These are phyloP conservation scores for Macroglossus sobrinus DNA, from an alignment of 2,113 vertebrate species.

Conservation along the genomic window DNA sequence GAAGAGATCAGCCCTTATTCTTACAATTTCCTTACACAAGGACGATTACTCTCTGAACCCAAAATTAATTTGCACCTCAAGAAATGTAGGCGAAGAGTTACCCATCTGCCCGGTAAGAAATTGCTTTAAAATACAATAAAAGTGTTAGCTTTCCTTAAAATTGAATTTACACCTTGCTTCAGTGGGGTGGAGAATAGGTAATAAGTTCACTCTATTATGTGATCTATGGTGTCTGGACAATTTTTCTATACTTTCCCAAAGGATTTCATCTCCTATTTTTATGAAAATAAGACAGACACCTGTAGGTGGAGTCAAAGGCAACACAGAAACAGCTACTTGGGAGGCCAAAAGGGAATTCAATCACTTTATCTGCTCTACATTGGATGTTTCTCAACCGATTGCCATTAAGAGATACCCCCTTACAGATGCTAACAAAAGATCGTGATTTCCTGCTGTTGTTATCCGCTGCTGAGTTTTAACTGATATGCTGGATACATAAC, in stretches of 20 bases:
- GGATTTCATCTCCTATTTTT: constrained; percentile 19
- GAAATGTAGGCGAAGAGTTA: constrained; percentile 76
- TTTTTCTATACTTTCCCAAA: constrained; percentile 36
- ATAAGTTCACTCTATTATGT: constrained; percentile 63
- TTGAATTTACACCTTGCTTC: constrained; percentile 77
- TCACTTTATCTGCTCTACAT: not conserved
- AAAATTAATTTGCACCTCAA: constrained; percentile 84
- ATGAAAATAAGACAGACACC: constrained; percentile 45
- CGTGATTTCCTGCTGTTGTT: not conserved
- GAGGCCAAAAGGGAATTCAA: not conserved
- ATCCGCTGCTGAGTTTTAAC: not conserved
- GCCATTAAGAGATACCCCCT: not conserved
- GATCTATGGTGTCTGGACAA: constrained; percentile 53
- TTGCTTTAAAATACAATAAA: constrained; percentile 77
- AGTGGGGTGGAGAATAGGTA: constrained; percentile 24
- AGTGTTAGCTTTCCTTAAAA: constrained; percentile 78
- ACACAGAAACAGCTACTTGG: not conserved
- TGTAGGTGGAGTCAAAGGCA: not conserved
- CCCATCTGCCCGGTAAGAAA: constrained; percentile 80
- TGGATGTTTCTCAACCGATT: not conserved
- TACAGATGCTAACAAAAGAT: not conserved
- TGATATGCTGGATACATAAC: not conserved
- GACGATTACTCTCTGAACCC: constrained; percentile 67
- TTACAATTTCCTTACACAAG: constrained; percentile 68
- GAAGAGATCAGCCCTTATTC: constrained; percentile 28